These are phyloP conservation scores for Celastrina argiolus DNA, from an alignment of 2,888 invertebrate genomes.

Conservation along the genomic window DNA sequence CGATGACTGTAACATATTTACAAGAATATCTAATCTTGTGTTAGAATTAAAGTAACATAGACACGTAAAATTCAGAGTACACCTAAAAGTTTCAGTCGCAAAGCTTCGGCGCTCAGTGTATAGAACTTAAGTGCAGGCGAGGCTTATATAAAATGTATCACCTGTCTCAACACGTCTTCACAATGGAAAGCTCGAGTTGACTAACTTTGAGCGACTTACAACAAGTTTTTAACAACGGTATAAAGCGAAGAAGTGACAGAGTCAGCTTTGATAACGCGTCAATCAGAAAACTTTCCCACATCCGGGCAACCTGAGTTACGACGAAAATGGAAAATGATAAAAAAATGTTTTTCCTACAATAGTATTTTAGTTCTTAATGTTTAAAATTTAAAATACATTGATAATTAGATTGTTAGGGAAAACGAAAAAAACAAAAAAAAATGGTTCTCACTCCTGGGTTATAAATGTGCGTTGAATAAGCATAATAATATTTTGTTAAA, in stretches of 20 bases:
- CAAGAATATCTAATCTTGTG: background rate
- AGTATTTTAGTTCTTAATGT: too few relatives aligned
- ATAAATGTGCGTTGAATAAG: too few relatives aligned
- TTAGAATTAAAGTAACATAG: slow-evolving; percentile 25
- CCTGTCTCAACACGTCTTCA: slow-evolving; percentile 44
- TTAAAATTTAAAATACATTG: too few relatives aligned
- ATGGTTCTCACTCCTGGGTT: too few relatives aligned
- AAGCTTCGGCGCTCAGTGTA: slow-evolving; percentile 49
- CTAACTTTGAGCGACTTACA: slow-evolving; percentile 29
- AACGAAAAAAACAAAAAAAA: too few relatives aligned
- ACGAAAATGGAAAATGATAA: background rate
- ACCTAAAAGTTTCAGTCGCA: slow-evolving; percentile 54
- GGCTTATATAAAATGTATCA: slow-evolving; percentile 67
- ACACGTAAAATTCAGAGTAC: slow-evolving; percentile 46
- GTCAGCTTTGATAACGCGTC: slow-evolving; percentile 4
- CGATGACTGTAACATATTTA: too few relatives aligned
- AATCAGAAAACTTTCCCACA: background rate
- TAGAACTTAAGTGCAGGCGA: slow-evolving; percentile 54
- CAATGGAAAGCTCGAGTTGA: slow-evolving; percentile 32
- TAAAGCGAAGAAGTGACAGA: slow-evolving; percentile 7
- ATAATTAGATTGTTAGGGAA: too few relatives aligned
- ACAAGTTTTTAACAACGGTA: slow-evolving; percentile 24
- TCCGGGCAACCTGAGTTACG: background rate
- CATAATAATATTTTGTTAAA: too few relatives aligned
- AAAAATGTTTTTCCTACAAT: too few relatives aligned